Conservation (phyloP, 2,888 invertebrate genomes). For the Cryptocephalus moraei region DNA sequence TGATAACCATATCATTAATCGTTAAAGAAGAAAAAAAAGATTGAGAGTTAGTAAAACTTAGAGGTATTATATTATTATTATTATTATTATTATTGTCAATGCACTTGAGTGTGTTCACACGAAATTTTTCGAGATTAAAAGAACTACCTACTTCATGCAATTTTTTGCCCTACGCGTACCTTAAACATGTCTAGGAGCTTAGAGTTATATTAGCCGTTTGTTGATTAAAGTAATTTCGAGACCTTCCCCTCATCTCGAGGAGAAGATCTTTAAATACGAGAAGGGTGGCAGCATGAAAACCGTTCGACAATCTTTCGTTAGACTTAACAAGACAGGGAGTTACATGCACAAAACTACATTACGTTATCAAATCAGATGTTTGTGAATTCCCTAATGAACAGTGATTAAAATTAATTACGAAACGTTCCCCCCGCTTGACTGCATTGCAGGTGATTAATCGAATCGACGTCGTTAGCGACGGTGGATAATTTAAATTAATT, state of each 20-base stretch:
- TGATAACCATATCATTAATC: slow-evolving; percentile 27
- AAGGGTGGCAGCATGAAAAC: too few species aligned
- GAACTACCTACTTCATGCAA: slow-evolving; percentile 17
- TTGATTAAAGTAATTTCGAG: too few species aligned
- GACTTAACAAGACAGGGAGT: too few species aligned
- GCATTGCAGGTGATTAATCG: too few species aligned
- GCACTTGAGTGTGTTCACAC: slow-evolving; percentile 21
- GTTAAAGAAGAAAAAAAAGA: slow-evolving; percentile 9
- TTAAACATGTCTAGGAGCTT: slow-evolving; percentile 20
- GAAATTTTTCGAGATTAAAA: slow-evolving; percentile 5
- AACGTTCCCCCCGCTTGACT: too few species aligned
- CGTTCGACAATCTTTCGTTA: too few species aligned
- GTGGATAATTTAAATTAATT: too few species aligned
- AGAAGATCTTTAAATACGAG: slow-evolving; percentile 5
- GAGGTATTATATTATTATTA: slow-evolving; percentile 8
- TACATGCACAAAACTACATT: too few species aligned
- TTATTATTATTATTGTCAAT: slow-evolving; percentile 25
- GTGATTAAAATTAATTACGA: too few species aligned
- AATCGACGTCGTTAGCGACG: too few species aligned
- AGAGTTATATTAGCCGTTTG: slow-evolving; percentile 1
- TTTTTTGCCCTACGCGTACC: slow-evolving; percentile 32
- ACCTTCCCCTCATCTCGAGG: background rate
- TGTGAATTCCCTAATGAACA: too few species aligned
- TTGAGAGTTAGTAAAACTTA: slow-evolving; percentile 1
- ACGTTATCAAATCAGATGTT: too few species aligned